Base-by-base conservation (phyloP, 2,888 invertebrate species). In the Leptogaster cylindrica region DNA sequence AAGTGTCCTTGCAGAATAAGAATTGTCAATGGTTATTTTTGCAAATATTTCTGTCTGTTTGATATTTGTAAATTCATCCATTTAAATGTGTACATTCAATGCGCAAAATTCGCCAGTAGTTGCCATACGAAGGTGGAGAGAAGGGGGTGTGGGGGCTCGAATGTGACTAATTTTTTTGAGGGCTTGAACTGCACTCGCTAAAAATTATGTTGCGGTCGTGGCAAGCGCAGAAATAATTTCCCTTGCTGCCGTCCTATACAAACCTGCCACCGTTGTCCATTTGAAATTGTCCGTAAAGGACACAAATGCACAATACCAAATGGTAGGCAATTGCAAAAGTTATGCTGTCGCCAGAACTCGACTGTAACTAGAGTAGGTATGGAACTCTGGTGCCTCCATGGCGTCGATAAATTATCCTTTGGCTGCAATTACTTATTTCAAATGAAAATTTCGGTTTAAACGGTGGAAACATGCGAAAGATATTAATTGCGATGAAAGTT, bases 361-460 rank as follows among this genome's bases (percentile, higher is more conserved):
- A 50, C 8, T 25, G 25, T 28, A 12, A 7, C 28, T 16, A 12
- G 28, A 25, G 46, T 41, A 41, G 10, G 41, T 7, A 10, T 41
- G 3, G 41, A 5, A 5, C 25, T 3, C 2, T n/a, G 18, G 31
- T 18, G 39, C 61, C 41, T 23, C 39, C 52, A 52, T 69, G 67
- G 64, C 65, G 46, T 12, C 67, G 46, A 69, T 69, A 67, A 69
- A 67, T 69, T 66, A 64, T 41, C 20, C 51, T 69, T 69, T 66
- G 67, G 63, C 69, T 65, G 67, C 67, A 69, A 69, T 69, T 69
- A 69, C 64, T 67, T 69, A 69, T 67, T 67, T 55, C 28, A 69
- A 66, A 69, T 69, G 69, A 63, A 69, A 69, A 52, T 67, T 69
- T 66, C 69, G 55, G 69, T 41, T 66, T 69, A 67, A 69, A 69